These are phyloP conservation scores for Macrobrachium nipponense DNA, from an alignment of 1,140 invertebrate species.

Conservation along the genomic window DNA sequence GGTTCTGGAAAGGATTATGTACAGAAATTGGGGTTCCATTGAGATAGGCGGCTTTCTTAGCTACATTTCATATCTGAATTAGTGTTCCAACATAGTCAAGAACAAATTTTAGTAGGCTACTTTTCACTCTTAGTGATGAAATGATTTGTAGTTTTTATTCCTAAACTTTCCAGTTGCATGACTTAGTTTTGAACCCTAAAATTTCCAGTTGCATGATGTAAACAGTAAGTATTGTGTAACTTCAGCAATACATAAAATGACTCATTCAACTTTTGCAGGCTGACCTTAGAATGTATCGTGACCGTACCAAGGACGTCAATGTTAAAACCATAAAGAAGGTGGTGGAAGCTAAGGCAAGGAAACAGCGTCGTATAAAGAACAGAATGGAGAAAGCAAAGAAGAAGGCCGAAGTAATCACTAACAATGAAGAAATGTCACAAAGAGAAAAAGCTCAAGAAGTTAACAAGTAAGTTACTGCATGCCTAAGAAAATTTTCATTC, in stretches of 20 bases:
- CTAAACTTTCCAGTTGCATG: too few relatives aligned
- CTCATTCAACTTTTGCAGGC: slow-evolving; percentile 70
- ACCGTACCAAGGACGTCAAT: slow-evolving; percentile 86
- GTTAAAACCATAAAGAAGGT: slow-evolving; percentile 97
- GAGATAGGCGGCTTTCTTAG: too few relatives aligned
- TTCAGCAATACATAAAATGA: neutral
- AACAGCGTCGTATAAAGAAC: slow-evolving; percentile 88
- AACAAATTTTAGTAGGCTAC: too few relatives aligned
- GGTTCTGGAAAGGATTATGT: too few relatives aligned
- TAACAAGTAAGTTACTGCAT: slow-evolving; percentile 53
- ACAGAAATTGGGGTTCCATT: too few relatives aligned
- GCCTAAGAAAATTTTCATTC: too few relatives aligned
- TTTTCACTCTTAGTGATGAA: too few relatives aligned
- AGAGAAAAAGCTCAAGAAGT: slow-evolving; percentile 65
- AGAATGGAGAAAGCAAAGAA: slow-evolving; percentile 95
- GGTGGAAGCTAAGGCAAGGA: slow-evolving; percentile 96
- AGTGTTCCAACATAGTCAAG: too few relatives aligned
- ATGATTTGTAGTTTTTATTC: too few relatives aligned
- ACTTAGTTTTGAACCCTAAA: too few relatives aligned
- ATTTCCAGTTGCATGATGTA: too few relatives aligned
- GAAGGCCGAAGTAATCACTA: slow-evolving; percentile 91
- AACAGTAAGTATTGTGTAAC: neutral
- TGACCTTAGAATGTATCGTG: slow-evolving; percentile 72
- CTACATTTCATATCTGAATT: too few relatives aligned
- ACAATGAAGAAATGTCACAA: slow-evolving; percentile 84